Base-by-base conservation (phyloP, 2,888 invertebrate genomes). In the Schizotus pectinicornis region DNA sequence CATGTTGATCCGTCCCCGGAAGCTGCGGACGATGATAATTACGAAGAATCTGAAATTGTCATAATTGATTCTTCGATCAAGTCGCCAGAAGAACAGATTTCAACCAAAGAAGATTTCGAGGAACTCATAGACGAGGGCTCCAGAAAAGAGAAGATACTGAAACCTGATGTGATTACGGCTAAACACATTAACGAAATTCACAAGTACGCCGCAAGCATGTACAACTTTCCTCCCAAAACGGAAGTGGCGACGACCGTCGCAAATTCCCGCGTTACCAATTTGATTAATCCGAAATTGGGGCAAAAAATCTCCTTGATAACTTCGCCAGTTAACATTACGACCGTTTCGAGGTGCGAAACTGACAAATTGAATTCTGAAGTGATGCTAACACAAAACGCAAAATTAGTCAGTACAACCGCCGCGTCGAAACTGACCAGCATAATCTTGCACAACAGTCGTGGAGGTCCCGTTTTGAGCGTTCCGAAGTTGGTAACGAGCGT, bases 71-170 rank as follows among this genome's bases (percentile, higher is more conserved):
- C 85, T 0, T 81, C 80, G 11, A 80, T 81, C 0, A 86, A 85
- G 65, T 85, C 86, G 0, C 86, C 86, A 0, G 86, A 87, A 65
- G 86, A 86, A 67, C 84, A 85, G 62, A 84, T 87, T 57, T 84
- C 85, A 0, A 86, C 87, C 0, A 85, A 86, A 64, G 87, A 87
- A 75, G 87, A 88, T 71, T 87, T 87, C 67, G 87, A 87, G 68
- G 85, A 86, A 62, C 74, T 87, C 12, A 88, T 87, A 35, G 87
- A 87, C 64, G 84, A 85, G 64, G 86, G 85, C 0, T 84, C 84
- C 58, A 81, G 83, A 0, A 84, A 85, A 60, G 85, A 86, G 35
- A 76, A 77, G 56, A 65, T 77, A 7, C 61, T 75, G 31, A 79
- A 78, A 58, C 71, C 71, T 7, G 76, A 77, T 39, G 56, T 72